Evolutionary conservation across 2,888 invertebrate genomes (phyloP).

Genomic region (Charanyca ferruginea): DNA sequence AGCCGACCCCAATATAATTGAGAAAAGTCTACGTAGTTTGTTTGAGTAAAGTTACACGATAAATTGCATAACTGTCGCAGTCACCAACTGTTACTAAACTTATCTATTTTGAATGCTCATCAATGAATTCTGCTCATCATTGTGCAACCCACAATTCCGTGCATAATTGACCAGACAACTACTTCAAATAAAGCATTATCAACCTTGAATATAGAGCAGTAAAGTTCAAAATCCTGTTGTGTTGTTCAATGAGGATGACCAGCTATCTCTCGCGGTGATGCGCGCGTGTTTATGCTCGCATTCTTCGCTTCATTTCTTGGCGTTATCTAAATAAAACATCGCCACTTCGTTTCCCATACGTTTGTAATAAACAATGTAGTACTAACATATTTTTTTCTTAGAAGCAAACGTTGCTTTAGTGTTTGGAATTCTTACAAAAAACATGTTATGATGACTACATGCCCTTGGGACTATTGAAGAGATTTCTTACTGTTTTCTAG

Average conservation of each 20-base stretch:
- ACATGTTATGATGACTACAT: conserved; percentile 1
- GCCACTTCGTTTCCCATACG: conserved; percentile 42
- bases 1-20: too few relatives aligned
- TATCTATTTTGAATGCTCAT: conserved; percentile 58
- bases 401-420: conserved; percentile 23
- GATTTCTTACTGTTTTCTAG: neutral
- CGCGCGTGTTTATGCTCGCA: conserved; percentile 44
- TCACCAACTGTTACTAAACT: conserved; percentile 23
- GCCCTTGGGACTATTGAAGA: conserved; percentile 3
- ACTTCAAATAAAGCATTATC: conserved; percentile 7
- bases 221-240: conserved; percentile 14
- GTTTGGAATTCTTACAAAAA: conserved; percentile 14
- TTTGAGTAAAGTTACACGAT: conserved; percentile 4
- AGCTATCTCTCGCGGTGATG: conserved; percentile 41
- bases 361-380: conserved; percentile 36
- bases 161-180: conserved; percentile 53
- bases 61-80: conserved; percentile 31
- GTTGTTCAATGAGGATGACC: neutral
- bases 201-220: neutral
- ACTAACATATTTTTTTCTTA: conserved; percentile 28
- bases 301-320: conserved; percentile 50
- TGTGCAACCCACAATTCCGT: conserved; percentile 56
- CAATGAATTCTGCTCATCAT: conserved; percentile 60
- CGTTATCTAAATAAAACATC: conserved; percentile 62
- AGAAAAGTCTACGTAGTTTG: too few relatives aligned